Base-by-base conservation (phyloP, 2,888 invertebrate species). In the Amphipoea oculea region DNA sequence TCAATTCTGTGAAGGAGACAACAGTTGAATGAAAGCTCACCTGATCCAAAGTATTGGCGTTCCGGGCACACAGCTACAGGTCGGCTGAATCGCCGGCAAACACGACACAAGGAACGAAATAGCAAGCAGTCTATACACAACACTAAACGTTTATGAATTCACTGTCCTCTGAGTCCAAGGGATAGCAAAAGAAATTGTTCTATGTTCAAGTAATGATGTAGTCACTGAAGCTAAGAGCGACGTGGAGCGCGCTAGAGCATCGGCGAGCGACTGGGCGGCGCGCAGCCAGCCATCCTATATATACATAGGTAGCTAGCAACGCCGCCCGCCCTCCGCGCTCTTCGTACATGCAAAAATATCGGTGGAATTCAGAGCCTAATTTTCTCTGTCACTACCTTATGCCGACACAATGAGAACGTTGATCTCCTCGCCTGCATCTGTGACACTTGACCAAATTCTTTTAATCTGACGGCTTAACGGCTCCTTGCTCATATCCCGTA, bases 381-480 rank as follows among this genome's bases (percentile, higher is more conserved):
- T 96, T 94, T 93, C 92, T 92, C 95, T 96, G 96, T 95, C 96
- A 95, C 95, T 95, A 95, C 93, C 94, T 94, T 92, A 92, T 91
- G 92, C 93, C 93, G 94, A 93, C 95, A 96, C 96, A 96, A 96
- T 96, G 96, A 91, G 96, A 96, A 94, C 96, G 93, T 96, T 97
- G 96, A 96, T 96, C 96, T 94, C 94, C 88, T 91, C 91, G 90
- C 90, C 87, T 94, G 95, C 94, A 94, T 92, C 90, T 91, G 90
- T 91, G 93, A 94, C 94, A 93, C 89, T 93, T 95, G 94, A 94
- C 95, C 94, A 96, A 91, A 93, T 95, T 95, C 91, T 92, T 94
- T 89, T 88, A 90, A 91, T 90, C 90, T 87, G 87, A 89, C 89
- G 89, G 89, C 87, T 90, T 87, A 81, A 86, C 91, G 92, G 87